Base-by-base conservation (phyloP, 2,113 vertebrate genomes). In the Hippolais icterina region DNA sequence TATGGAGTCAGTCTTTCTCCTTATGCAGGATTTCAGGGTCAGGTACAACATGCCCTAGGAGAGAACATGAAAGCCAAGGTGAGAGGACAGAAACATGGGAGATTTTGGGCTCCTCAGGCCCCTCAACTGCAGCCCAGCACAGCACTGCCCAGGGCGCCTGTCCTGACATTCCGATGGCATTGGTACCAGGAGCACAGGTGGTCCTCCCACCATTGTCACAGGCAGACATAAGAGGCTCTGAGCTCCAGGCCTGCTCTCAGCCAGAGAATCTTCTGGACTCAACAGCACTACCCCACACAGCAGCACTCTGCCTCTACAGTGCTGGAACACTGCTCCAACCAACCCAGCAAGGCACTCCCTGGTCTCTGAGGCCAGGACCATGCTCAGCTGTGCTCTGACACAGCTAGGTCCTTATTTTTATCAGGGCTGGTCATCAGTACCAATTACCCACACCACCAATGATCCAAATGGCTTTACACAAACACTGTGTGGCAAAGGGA, bases 1-100 rank as follows among this genome's bases (percentile, higher is more conserved):
- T 59, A 99, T 99, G 37, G 99, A 99, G 28, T 99, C 99, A 0
- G 98, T 98, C 98, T 99, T 99, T 80, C 99, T 98, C 85, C 99
- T 98, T 33, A 99, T 97, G 0, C 99, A 99, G 79, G 98, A 99
- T 71, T 99, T 99, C 86, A 99, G 88, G 0, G 98, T 99, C 94
- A 99, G 97, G 54, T 98, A 98, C 49, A 98, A 95, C 10, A 98
- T 97, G 21, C 98, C 98, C 99, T 99, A 90, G 44, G n/a, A 95
- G 61, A 96, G 31, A 94, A 49, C 82, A 95, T 10, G 46, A 85
- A 91, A 60, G 64, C 15, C 28, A 50, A 76, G 18, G 27, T 77
- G 66, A 90, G 10, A 78, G 29, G 29, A 52, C 33, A 42, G 15
- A 27, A 68, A 47, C 8, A 20, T 1, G 7, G 54, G 24, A 56